Evolutionary conservation across 2,888 invertebrate genomes (phyloP), one percentile per base, ranked within the genome.

Genomic region (Drosophila macrospina): DNA sequence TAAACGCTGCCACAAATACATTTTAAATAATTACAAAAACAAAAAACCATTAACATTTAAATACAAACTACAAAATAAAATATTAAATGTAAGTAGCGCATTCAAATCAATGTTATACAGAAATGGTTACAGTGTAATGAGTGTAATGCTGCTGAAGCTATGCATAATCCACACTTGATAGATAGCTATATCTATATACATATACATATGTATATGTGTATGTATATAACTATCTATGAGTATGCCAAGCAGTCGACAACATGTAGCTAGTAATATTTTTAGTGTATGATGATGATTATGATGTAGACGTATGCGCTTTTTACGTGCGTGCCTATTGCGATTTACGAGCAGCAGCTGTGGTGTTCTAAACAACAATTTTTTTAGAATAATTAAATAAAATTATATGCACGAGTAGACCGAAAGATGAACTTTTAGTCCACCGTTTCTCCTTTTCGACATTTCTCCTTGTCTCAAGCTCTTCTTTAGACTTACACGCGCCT

Each of bases 301-400:
- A 70, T 74, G 66, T 55, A 69, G 59, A 32, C 44, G 79, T 68
- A 70, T 66, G 85, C 87, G 81, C 87, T 81, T 86, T 86, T 81
- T 80, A 80, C 78, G 68, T 65, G 71, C 72, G 68, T 78, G 76
- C 74, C 63, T 69, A 74, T 61, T 69, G 78, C 86, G 78, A 83
- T 80, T 74, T 83, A 83, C 74, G 81, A 82, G 87, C 85, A 79
- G 74, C 86, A 85, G 78, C 82, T 85, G 82, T 78, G 87, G 88
- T 87, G 79, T 79, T 78, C 86, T 76, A 78, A 81, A 76, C 76
- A 76, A 71, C 20, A 20, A 54, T 50, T 80, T 80, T 83, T 86
- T 78, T 65, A 86, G 69, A 80, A 81, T 52, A 74, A 56, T 37
- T 54, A 55, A 64, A 45, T 48, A 11, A n/a, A 39, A 39, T 41